A percentile compares a stretch with the other conserved stretches of the same genome.
These are phyloP conservation scores for Polietes domitor DNA, from an alignment of 2,888 invertebrate genomes.

Conservation along the genomic window DNA sequence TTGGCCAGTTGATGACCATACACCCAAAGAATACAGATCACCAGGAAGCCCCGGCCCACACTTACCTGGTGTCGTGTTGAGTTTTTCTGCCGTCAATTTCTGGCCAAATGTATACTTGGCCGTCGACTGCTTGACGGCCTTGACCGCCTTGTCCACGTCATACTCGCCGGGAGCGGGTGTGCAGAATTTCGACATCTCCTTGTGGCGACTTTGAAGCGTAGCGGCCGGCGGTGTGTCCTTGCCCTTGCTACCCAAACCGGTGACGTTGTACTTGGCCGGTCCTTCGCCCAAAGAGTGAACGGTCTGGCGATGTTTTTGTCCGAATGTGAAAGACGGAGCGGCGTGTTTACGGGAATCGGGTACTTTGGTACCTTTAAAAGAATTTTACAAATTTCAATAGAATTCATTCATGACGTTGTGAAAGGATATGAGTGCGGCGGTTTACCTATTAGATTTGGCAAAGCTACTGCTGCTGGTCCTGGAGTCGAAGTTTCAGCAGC, in stretches of 20 bases:
- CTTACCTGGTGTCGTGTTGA: slow-evolving; percentile 86
- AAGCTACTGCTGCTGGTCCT: slow-evolving; percentile 92
- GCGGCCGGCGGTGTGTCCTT: slow-evolving; percentile 88
- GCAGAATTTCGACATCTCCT: slow-evolving; percentile 79
- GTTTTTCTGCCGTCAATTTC: slow-evolving; percentile 84
- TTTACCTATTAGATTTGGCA: slow-evolving; percentile 91
- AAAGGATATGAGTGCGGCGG: neutral
- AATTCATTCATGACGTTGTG: neutral
- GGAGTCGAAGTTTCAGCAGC: slow-evolving; percentile 93
- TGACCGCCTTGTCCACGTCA: slow-evolving; percentile 87
- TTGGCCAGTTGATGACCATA: slow-evolving; percentile 32
- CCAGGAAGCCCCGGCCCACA: neutral
- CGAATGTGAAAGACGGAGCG: slow-evolving; percentile 92
- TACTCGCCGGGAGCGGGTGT: slow-evolving; percentile 96
- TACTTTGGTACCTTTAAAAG: slow-evolving; percentile 85
- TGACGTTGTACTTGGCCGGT: slow-evolving; percentile 94
- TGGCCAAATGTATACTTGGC: slow-evolving; percentile 89
- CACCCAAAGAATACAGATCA: slow-evolving; percentile 30
- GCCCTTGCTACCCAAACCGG: slow-evolving; percentile 92
- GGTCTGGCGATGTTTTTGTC: slow-evolving; percentile 83
- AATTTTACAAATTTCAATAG: neutral
- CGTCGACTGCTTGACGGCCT: slow-evolving; percentile 81
- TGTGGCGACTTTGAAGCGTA: slow-evolving; percentile 89
- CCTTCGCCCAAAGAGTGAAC: slow-evolving; percentile 87
- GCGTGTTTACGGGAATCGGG: slow-evolving; percentile 89